These are phyloP conservation scores for Puntigrus tetrazona DNA, from an alignment of 2,113 vertebrate genomes.

Conservation along the genomic window DNA sequence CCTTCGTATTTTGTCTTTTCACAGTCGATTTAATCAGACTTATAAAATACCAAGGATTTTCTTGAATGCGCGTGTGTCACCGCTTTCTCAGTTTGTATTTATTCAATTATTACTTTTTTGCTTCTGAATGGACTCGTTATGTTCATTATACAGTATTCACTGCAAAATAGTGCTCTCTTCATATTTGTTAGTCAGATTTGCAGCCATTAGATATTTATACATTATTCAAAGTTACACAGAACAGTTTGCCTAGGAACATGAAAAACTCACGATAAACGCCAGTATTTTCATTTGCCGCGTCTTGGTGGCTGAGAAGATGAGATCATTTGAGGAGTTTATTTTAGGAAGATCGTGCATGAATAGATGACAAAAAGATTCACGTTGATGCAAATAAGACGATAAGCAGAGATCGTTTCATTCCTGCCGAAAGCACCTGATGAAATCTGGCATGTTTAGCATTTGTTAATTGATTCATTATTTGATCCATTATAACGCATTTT, in stretches of 20 bases:
- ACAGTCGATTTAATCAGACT: background rate
- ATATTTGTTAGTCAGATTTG: background rate
- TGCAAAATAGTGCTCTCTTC: background rate
- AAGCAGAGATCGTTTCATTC: background rate
- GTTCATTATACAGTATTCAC: background rate
- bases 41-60: background rate
- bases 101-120: too few relatives aligned
- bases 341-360: background rate
- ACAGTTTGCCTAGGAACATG: background rate
- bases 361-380: background rate
- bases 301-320: background rate
- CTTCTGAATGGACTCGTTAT: conserved; percentile 12
- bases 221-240: background rate
- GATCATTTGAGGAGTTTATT: background rate
- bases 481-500: background rate
- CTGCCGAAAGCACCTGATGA: background rate
- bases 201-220: conserved; percentile 2
- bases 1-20: background rate
- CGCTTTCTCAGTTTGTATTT: background rate
- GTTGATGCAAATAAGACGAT: background rate
- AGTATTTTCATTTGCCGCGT: background rate
- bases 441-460: background rate
- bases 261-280: background rate
- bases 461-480: background rate
- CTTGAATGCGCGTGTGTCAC: background rate